A percentile compares a stretch with the other conserved stretches of the same genome.
Conservation (phyloP, 2,113 vertebrate species). For the Nymphicus hollandicus region DNA sequence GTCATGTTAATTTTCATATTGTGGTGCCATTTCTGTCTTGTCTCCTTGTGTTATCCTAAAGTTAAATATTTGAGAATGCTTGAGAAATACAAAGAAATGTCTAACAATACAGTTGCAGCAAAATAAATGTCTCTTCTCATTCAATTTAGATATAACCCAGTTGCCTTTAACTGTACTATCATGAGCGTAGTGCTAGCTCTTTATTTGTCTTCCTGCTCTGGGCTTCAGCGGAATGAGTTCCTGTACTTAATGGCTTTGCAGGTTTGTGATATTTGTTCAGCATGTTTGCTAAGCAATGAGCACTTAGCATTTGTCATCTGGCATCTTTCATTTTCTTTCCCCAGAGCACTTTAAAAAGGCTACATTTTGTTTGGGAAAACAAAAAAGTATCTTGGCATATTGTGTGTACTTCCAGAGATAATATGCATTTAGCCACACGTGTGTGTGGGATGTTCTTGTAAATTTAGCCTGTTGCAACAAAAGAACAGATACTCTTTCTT, state of each 20-base stretch:
- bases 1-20: neutral
- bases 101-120: neutral
- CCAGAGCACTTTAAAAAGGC: neutral
- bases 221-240: conserved; percentile 23
- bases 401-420: neutral
- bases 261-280: conserved; percentile 43
- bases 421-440: neutral
- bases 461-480: neutral
- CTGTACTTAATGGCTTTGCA: conserved; percentile 37
- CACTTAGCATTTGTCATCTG: conserved; percentile 45
- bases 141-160: neutral
- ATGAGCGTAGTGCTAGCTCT: neutral
- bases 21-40: neutral
- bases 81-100: neutral
- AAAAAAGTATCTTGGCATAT: neutral
- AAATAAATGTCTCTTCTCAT: neutral
- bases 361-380: neutral
- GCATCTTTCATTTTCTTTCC: conserved; percentile 17
- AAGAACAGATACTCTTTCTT: neutral
- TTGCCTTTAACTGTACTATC: neutral
- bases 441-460: neutral
- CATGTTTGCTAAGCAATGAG: conserved; percentile 37
- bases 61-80: neutral
- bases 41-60: neutral
- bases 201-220: conserved; percentile 38